Evolutionary conservation across 2,113 vertebrate species (phyloP).

Genomic region (Mionectes macconnelli): DNA sequence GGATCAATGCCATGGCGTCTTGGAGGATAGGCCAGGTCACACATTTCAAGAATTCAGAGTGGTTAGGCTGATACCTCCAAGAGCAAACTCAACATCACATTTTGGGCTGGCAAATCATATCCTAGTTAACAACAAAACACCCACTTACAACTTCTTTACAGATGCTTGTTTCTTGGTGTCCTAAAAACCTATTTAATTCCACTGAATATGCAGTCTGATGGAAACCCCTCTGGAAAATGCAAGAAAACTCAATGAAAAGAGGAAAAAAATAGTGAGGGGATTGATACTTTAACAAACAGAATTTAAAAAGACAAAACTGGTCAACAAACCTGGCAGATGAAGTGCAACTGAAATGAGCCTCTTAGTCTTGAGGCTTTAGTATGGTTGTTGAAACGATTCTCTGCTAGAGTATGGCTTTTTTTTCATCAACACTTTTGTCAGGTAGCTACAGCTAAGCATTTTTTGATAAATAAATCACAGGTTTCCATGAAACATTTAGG

Average conservation of each 20-base stretch:
- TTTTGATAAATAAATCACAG: neutral
- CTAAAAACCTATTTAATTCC: slow-evolving; percentile 19
- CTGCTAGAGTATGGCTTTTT: neutral
- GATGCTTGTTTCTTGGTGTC: neutral
- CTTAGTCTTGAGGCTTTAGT: neutral
- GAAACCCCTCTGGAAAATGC: neutral
- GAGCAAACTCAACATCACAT: neutral
- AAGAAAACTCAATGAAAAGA: neutral
- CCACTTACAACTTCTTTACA: neutral
- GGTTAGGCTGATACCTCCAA: neutral
- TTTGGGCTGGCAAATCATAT: neutral
- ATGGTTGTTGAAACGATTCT: neutral
- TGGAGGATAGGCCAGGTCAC: neutral
- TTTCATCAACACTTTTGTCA: neutral
- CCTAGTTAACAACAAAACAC: neutral
- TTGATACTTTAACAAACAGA: neutral
- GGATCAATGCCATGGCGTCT: neutral
- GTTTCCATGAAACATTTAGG: neutral
- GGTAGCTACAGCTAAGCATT: neutral
- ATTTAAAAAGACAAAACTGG: neutral
- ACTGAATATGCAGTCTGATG: neutral
- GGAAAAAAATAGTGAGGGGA: neutral
- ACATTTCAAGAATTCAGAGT: neutral
- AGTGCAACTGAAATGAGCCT: neutral
- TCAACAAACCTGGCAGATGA: neutral